Base-by-base conservation (phyloP, 2,888 invertebrate species). In the Trichopoda pennipes region DNA sequence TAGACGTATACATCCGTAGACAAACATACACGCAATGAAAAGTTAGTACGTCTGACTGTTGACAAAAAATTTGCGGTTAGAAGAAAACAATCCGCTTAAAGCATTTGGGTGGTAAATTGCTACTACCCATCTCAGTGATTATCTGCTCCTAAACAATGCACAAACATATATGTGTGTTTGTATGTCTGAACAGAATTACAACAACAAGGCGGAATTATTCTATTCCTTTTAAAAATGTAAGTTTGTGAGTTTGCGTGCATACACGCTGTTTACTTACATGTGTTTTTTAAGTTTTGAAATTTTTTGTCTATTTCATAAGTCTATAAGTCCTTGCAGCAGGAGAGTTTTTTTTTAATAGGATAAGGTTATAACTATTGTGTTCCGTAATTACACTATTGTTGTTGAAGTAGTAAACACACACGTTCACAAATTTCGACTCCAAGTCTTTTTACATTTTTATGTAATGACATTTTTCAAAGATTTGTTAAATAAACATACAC, bases 21-120 rank as follows among this genome's bases (percentile, higher is more conserved):
- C 23, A 60, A 61, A 49, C 47, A 49, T 9, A 17, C 47, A 49
- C 10, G 47, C 47, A 17, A 19, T 2, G 17, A 19, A 49, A 49
- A 16, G 44, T 38, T 38, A 16, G 44, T 21, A 21, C 21, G 19
- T 23, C 28, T 55, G 21, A 47, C 9, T 32, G 44, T 44, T 63
- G 35, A 60, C 42, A 58, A n/a, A 81, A 63, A 76, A 66, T 77
- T 73, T 75, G 75, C 51, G 75, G 72, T 82, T 79, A 72, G 79
- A 82, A 73, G 75, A 79, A 68, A 79, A 82, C 79, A 82, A 82
- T 82, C 82, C 79, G 82, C 82, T 82, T 82, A 82, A 82, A 79
- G 79, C 68, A 79, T 79, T 77, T 75, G 82, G 82, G 82, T 82
- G 79, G 82, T 79, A 82, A 82, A 79, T 79, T 72, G 69, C 56